phyloP scores from a whole-genome alignment of 2,797 vertebrate genomes.

The Sebastes jordani region DNA sequence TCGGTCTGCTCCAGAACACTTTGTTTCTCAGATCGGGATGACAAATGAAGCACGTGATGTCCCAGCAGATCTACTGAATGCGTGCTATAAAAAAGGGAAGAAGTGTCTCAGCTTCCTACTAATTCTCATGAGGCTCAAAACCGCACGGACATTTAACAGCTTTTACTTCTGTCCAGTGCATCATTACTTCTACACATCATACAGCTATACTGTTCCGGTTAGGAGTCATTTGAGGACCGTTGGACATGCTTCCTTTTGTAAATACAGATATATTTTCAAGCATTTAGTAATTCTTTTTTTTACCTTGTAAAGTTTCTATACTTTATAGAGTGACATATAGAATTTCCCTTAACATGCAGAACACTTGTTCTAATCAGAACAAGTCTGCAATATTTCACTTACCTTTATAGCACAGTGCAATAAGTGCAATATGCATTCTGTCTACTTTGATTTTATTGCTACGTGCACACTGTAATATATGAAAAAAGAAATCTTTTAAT shows the following conservation, averaged over 20 bases:
- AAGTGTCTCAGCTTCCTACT: neutral
- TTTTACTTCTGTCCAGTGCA: neutral
- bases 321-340: constrained; percentile 7
- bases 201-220: neutral
- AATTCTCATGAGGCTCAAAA: neutral
- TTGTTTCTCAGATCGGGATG: neutral
- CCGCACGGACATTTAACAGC: neutral
- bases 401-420: constrained; percentile 26
- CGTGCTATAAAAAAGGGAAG: constrained; percentile 1
- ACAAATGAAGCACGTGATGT: neutral
- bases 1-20: neutral
- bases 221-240: neutral
- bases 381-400: neutral
- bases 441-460: neutral
- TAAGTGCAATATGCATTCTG: neutral
- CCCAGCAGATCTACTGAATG: neutral
- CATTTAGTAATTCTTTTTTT: neutral
- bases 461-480: neutral
- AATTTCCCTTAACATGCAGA: neutral
- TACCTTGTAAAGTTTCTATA: neutral
- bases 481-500: neutral
- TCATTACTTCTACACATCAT: neutral
- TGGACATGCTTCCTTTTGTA: neutral
- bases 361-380: neutral
- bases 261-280: neutral